Evolutionary conservation across 2,888 invertebrate species (phyloP).

Genomic region (Ennomos quercinarius): DNA sequence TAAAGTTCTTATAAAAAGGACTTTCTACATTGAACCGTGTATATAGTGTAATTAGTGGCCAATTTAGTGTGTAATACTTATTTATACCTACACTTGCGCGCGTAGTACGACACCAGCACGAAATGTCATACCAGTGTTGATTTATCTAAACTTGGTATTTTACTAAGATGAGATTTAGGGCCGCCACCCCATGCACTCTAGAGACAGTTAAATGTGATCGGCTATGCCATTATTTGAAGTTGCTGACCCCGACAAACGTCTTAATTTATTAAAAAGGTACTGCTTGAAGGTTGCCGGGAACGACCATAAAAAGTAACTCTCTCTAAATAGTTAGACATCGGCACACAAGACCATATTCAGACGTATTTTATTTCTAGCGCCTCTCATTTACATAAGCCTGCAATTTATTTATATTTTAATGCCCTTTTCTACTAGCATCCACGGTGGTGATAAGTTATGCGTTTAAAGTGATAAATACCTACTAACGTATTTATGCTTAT

Average conservation of each 20-base stretch:
- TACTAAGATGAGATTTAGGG: slow-evolving; percentile 27
- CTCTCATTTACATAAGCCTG: slow-evolving; percentile 28
- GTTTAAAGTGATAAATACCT: slow-evolving; percentile 17
- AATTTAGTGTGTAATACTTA: too few relatives aligned
- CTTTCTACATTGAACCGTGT: too few relatives aligned
- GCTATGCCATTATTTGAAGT: slow-evolving; percentile 67
- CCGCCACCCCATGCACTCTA: slow-evolving; percentile 22
- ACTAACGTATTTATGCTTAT: slow-evolving; percentile 4
- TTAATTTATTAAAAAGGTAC: slow-evolving; percentile 52
- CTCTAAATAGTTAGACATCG: slow-evolving; percentile 57
- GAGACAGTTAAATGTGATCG: slow-evolving; percentile 35
- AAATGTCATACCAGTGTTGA: too few relatives aligned
- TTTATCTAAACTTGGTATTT: slow-evolving; percentile 7
- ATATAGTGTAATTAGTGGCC: too few relatives aligned
- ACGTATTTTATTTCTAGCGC: slow-evolving; percentile 29
- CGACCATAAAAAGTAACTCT: slow-evolving; percentile 64
- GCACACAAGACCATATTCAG: slow-evolving; percentile 55
- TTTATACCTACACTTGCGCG: too few relatives aligned
- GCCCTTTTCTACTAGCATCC: slow-evolving; percentile 10
- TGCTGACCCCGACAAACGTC: slow-evolving; percentile 58
- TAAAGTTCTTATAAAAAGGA: too few relatives aligned
- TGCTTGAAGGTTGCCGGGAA: slow-evolving; percentile 62
- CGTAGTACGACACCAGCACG: too few relatives aligned
- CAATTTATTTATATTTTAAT: slow-evolving; percentile 28
- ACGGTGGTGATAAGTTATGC: slow-evolving; percentile 20